Conservation (phyloP, 1,140 invertebrate genomes). For the Cydia fagiglandana region DNA sequence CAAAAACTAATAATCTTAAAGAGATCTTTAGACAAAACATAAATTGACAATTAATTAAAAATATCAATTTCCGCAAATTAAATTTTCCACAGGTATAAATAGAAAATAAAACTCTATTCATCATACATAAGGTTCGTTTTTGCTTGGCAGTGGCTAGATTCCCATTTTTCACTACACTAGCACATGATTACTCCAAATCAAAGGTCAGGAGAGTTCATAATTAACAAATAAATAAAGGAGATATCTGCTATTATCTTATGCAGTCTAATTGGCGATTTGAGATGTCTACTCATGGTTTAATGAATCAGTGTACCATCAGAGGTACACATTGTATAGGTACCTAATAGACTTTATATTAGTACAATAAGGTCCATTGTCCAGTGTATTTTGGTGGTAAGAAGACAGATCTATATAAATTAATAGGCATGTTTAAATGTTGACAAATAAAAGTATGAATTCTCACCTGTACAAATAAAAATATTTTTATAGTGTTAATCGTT, state of each 20-base stretch:
- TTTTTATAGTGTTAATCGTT: no score
- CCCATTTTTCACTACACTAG: background rate
- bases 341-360: background rate
- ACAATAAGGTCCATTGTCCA: background rate
- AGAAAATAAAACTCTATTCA: background rate
- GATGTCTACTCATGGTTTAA: background rate
- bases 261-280: background rate
- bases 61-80: background rate
- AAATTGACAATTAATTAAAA: background rate
- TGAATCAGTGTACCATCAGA: background rate
- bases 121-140: background rate
- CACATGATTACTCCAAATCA: conserved; percentile 20
- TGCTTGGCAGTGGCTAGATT: background rate
- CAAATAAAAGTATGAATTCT: no score
- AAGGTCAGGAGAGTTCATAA: conserved; percentile 28
- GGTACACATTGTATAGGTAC: background rate
- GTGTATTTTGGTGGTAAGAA: background rate
- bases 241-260: background rate
- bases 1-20: background rate
- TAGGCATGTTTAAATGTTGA: no score
- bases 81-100: background rate
- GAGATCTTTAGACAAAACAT: background rate
- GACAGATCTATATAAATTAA: no score
- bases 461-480: no score
- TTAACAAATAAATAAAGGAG: conserved; percentile 2